Conservation (phyloP, 2,113 vertebrate genomes). For the Nothobranchius kuhntae region DNA sequence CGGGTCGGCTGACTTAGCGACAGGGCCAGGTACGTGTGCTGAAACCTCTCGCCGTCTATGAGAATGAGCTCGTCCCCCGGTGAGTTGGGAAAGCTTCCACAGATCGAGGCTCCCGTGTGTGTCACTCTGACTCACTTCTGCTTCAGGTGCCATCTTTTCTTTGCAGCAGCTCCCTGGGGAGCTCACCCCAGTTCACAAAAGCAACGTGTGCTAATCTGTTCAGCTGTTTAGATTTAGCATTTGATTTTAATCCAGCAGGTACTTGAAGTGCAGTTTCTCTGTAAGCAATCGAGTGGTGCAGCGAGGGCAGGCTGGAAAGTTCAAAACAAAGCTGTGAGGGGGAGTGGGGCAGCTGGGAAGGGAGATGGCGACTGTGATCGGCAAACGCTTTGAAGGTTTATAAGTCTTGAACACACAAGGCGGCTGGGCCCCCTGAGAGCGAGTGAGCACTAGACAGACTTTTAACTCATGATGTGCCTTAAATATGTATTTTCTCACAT, state of each 20-base stretch:
- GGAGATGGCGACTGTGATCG: slow-evolving; percentile 59
- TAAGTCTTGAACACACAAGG: slow-evolving; percentile 87
- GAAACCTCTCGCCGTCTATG: slow-evolving; percentile 38
- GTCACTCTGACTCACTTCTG: slow-evolving; percentile 77
- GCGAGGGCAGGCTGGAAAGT: slow-evolving; percentile 44
- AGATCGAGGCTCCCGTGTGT: slow-evolving; percentile 69
- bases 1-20: slow-evolving; percentile 53
- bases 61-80: slow-evolving; percentile 58
- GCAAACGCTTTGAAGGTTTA: slow-evolving; percentile 89
- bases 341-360: slow-evolving; percentile 77
- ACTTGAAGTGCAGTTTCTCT: slow-evolving; percentile 15
- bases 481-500: slow-evolving; percentile 6
- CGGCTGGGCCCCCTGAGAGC: slow-evolving; percentile 81
- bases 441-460: slow-evolving; percentile 44
- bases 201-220: slow-evolving; percentile 55
- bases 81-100: slow-evolving; percentile 53
- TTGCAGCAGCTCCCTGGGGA: slow-evolving; percentile 70
- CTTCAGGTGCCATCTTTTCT: slow-evolving; percentile 72
- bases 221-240: slow-evolving; percentile 45
- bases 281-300: slow-evolving; percentile 23
- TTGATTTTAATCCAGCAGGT: slow-evolving; percentile 21
- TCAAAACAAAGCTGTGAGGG: slow-evolving; percentile 55
- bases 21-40: slow-evolving; percentile 52
- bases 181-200: slow-evolving; percentile 51
- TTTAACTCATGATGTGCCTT: slow-evolving; percentile 70